Conservation (phyloP, 2,888 invertebrate species). For the Pandemis heparana region DNA sequence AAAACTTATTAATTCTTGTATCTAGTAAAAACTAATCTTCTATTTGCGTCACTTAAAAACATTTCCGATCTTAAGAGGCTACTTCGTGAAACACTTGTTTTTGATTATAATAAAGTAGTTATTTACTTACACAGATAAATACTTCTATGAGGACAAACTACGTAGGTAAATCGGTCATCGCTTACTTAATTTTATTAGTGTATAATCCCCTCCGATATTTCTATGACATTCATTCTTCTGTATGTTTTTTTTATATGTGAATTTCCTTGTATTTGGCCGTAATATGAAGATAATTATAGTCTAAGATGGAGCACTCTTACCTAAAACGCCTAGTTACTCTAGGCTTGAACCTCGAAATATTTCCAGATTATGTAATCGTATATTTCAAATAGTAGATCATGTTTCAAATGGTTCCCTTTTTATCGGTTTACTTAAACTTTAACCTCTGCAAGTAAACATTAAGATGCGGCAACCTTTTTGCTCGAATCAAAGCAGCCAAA, state of each 20-base stretch:
- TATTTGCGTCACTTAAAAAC: neutral
- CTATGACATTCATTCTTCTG: neutral
- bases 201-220: neutral
- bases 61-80: slow-evolving; percentile 15
- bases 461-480: slow-evolving; percentile 38
- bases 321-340: no score
- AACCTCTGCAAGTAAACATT: slow-evolving; percentile 24
- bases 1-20: neutral
- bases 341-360: no score
- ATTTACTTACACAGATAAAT: neutral
- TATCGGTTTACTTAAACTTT: neutral
- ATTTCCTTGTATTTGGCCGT: no score
- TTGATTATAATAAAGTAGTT: slow-evolving; percentile 34
- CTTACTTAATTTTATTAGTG: neutral
- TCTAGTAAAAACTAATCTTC: slow-evolving; percentile 1
- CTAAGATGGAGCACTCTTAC: no score
- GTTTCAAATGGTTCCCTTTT: neutral
- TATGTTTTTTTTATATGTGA: no score
- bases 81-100: slow-evolving; percentile 23
- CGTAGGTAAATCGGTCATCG: neutral
- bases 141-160: neutral
- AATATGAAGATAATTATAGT: no score
- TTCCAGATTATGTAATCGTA: no score
- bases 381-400: neutral
- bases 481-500: slow-evolving; percentile 29